Percentiles rank a stretch among this genome's conserved stretches.
Evolutionary conservation across 2,888 invertebrate genomes (phyloP).

Genomic region (Ecliptopera silaceata): DNA sequence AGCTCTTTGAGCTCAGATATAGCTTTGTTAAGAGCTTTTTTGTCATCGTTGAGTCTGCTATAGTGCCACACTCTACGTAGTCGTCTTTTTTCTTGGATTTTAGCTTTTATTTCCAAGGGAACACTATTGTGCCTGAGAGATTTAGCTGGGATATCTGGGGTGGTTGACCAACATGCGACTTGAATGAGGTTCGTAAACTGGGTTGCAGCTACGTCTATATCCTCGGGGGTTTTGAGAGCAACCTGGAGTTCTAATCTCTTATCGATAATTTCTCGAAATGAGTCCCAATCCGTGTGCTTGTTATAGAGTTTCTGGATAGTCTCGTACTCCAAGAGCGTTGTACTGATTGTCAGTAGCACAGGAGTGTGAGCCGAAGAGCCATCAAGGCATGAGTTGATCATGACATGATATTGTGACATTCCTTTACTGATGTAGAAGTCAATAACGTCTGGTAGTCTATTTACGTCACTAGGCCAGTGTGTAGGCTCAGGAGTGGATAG

Average conservation of each 20-base stretch:
- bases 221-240: background rate
- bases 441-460: too few relatives aligned
- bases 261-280: background rate
- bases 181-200: too few relatives aligned
- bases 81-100: background rate
- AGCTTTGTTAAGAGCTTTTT: background rate
- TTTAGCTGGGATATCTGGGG: background rate
- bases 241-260: background rate
- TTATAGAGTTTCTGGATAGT: background rate
- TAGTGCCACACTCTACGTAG: slow-evolving; percentile 2
- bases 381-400: background rate
- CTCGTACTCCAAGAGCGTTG: background rate
- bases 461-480: background rate
- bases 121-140: background rate
- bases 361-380: too few relatives aligned
- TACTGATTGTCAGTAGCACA: background rate
- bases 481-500: background rate
- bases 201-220: background rate
- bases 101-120: background rate
- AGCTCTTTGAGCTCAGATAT: too few relatives aligned
- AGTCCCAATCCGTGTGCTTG: too few relatives aligned
- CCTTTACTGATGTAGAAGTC: background rate
- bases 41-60: background rate
- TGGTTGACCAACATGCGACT: background rate
- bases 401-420: background rate